phyloP scores from a whole-genome alignment of 2,797 vertebrate genomes.

The Microctenopoma lineatum region DNA sequence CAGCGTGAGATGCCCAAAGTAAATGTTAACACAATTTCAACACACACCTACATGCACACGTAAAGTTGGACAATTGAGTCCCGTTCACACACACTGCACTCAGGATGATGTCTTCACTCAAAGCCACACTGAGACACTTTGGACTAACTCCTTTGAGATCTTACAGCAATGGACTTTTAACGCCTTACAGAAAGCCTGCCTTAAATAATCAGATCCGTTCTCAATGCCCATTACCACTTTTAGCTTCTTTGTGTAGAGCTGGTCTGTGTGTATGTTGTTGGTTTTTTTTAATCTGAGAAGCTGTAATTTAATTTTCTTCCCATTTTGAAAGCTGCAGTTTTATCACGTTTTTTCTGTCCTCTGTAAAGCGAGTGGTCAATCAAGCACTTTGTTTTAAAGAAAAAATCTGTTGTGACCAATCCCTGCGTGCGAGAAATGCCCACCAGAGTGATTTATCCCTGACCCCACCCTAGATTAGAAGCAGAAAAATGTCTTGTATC shows the following conservation, averaged over 20 bases:
- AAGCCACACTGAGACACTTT: constrained; percentile 84
- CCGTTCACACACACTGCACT: constrained; percentile 75
- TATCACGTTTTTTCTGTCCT: constrained; percentile 63
- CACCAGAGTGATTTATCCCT: constrained; percentile 50
- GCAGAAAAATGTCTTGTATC: constrained; percentile 67
- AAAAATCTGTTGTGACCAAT: constrained; percentile 72
- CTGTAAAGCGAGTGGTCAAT: constrained; percentile 82
- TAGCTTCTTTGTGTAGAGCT: constrained; percentile 71
- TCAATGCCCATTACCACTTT: constrained; percentile 70
- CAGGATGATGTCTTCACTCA: constrained; percentile 82
- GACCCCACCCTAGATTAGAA: constrained; percentile 37
- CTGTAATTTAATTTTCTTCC: constrained; percentile 70
- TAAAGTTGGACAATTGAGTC: constrained; percentile 64
- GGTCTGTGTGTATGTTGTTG: constrained; percentile 29
- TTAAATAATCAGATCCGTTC: constrained; percentile 79
- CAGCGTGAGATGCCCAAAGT: constrained; percentile 48
- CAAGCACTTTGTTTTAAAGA: constrained; percentile 81
- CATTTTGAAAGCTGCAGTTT: constrained; percentile 73
- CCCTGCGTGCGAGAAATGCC: constrained; percentile 57
- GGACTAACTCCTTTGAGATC: constrained; percentile 82
- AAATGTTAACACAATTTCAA: constrained; percentile 36
- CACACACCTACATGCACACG: constrained; percentile 62
- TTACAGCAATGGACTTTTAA: constrained; percentile 83
- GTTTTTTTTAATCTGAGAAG: constrained; percentile 51
- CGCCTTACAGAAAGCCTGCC: constrained; percentile 86